phyloP scores from a whole-genome alignment of 1,140 invertebrate genomes.

The Rhagoletis pomonella region DNA sequence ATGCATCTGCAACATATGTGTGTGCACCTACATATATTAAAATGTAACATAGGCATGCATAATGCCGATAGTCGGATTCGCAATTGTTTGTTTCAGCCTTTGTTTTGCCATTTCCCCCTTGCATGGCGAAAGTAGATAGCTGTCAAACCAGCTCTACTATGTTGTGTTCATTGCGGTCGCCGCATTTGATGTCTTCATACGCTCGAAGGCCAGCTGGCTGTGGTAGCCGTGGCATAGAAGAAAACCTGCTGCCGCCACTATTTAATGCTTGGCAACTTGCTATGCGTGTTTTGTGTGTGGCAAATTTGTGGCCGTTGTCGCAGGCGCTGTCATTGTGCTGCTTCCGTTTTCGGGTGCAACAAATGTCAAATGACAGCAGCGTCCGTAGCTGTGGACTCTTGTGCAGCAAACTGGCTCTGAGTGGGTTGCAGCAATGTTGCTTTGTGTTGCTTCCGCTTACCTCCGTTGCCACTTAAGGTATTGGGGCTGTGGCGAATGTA shows the following conservation, averaged over 20 bases:
- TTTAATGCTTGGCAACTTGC: constrained; percentile 6
- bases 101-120: neutral
- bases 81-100: neutral
- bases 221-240: neutral
- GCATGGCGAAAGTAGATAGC: neutral
- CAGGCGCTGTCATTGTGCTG: neutral
- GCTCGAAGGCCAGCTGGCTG: neutral
- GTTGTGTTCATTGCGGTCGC: neutral
- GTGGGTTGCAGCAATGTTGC: neutral
- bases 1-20: neutral
- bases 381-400: neutral
- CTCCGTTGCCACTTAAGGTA: constrained; percentile 16
- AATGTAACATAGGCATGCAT: neutral
- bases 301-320: constrained; percentile 35
- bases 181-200: constrained; percentile 46
- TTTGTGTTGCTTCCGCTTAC: neutral
- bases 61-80: neutral
- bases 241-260: neutral
- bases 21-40: neutral
- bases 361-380: constrained; percentile 35
- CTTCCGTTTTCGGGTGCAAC: constrained; percentile 46
- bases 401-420: neutral
- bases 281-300: constrained; percentile 45
- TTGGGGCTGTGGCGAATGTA: constrained; percentile 8
- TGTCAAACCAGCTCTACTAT: neutral